Evolutionary conservation across 1,140 invertebrate species (phyloP), one percentile per base, ranked within the genome.

Genomic region (Drosophila tsacasi): DNA sequence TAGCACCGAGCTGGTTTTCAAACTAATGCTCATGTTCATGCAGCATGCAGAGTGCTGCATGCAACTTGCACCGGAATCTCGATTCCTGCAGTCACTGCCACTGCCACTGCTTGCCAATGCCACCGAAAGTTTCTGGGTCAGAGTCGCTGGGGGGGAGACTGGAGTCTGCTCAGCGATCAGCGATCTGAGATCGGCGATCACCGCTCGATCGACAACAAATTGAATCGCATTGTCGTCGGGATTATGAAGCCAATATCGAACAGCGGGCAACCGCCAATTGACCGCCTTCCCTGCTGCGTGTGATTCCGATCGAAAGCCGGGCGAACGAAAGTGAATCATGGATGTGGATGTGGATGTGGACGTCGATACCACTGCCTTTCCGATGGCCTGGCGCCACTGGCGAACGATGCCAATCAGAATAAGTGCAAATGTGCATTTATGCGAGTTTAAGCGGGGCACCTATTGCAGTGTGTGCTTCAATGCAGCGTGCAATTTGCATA

Each of bases 391-490:
- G 85, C 85, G 84, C 84, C 83, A 44, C 72, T 60, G 49, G 78
- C 75, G 79, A 89, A 89, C 81, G 81, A 89, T 90, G 84, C 67
- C 85, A 89, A 89, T 89, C 85, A 90, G 85, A 89, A 89, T 90
- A 82, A 89, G 85, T 89, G 85, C 85, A 83, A 89, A 90, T 85
- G 85, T 87, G 85, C 84, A 85, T 72, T 90, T 85, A 90, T 66
- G 79, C 67, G 69, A 85, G 78, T 73, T 91, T 90, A 87, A 54
- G 17, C 71, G 55, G 30, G 32, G 37, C 55, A 65, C 35, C 40
- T 27, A 37, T 46, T 64, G 60, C 59, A 40, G 49, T 50, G 37
- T 62, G 35, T 55, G 52, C 19, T 37, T 37, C 52, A 46, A 64
- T 39, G 63, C 49, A 44, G 64, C 58, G 60, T 79, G 64, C 54